Conservation (phyloP, 2,113 vertebrate genomes). For the Castor canadensis region DNA sequence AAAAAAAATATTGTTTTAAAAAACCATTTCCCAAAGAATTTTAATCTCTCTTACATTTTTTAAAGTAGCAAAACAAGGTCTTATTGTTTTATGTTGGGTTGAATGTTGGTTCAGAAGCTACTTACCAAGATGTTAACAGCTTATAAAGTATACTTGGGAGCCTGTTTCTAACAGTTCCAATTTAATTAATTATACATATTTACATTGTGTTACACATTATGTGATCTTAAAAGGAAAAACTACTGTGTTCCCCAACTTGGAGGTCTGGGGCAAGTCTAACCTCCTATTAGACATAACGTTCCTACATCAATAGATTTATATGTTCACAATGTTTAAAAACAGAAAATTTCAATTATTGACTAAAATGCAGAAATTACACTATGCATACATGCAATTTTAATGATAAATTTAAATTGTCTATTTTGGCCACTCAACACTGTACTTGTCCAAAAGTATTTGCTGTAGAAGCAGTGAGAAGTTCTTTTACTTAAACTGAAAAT, state of each 20-base stretch:
- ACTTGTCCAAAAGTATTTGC: neutral
- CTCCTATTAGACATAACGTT: neutral
- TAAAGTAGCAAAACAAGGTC: constrained; percentile 66
- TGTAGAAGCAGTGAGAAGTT: neutral
- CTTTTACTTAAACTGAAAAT: neutral
- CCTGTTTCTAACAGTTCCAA: neutral
- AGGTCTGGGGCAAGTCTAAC: constrained; percentile 27
- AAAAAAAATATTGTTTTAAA: constrained; percentile 58
- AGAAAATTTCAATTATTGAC: neutral
- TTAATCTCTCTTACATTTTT: constrained; percentile 64
- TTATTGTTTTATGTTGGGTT: constrained; percentile 59
- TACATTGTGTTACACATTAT: constrained; percentile 33
- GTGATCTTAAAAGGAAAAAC: constrained; percentile 43
- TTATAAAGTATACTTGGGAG: constrained; percentile 20
- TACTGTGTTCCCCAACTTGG: neutral
- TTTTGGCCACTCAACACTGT: neutral
- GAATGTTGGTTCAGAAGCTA: constrained; percentile 55
- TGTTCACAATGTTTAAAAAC: neutral
- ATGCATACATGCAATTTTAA: neutral
- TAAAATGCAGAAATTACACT: neutral
- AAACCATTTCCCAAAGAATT: constrained; percentile 77
- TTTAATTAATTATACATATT: constrained; percentile 22
- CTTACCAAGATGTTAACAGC: constrained; percentile 58
- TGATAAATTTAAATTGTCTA: neutral
- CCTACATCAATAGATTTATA: neutral